These are phyloP conservation scores for Cephus rjabovi DNA, from an alignment of 2,888 invertebrate genomes.

Conservation along the genomic window DNA sequence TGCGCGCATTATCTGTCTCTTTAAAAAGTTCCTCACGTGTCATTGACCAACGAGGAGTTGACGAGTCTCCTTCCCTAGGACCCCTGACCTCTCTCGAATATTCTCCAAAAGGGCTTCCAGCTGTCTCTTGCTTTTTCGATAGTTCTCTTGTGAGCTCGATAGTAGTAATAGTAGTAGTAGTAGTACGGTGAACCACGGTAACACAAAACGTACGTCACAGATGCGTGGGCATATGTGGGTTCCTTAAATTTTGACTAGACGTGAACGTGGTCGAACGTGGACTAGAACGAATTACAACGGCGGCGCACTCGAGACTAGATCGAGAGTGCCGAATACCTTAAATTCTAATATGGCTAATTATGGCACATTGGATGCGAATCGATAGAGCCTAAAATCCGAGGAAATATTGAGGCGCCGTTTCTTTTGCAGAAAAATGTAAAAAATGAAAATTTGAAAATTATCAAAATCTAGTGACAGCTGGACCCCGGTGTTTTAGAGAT, in stretches of 20 bases:
- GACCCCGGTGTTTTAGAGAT: too few relatives aligned
- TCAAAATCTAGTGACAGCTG: too few relatives aligned
- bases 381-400: not conserved
- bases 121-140: constrained; percentile 11
- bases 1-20: not conserved
- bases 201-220: too few relatives aligned
- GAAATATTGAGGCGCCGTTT: too few relatives aligned
- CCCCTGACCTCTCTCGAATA: too few relatives aligned
- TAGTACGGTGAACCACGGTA: too few relatives aligned
- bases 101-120: not conserved
- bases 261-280: constrained; percentile 11
- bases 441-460: too few relatives aligned
- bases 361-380: constrained; percentile 44
- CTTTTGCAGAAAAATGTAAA: too few relatives aligned
- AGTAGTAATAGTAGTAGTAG: too few relatives aligned
- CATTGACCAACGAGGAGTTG: constrained; percentile 51
- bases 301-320: constrained; percentile 5
- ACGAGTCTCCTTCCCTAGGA: constrained; percentile 40
- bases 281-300: constrained; percentile 26
- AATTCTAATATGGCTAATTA: constrained; percentile 51
- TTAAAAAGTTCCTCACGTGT: constrained; percentile 20
- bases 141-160: constrained; percentile 2
- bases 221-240: not conserved
- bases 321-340: constrained; percentile 17
- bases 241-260: constrained; percentile 34